Conservation (phyloP, 2,888 invertebrate species). For the Imbricaverruca yamaguchii region DNA sequence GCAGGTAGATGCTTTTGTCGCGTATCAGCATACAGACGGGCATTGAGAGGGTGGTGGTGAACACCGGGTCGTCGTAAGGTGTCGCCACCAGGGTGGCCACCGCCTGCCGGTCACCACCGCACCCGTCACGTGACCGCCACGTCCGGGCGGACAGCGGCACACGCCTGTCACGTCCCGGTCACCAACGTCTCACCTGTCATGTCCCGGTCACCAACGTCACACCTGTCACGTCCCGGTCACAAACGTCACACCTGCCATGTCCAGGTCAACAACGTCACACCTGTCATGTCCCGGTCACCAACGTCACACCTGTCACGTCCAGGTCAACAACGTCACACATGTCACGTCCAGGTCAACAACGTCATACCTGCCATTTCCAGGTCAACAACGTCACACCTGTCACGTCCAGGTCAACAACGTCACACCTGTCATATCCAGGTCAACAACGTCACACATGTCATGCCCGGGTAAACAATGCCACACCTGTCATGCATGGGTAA, state of each 20-base stretch:
- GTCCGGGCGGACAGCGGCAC: not conserved
- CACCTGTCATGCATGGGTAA: too few relatives aligned
- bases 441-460: not conserved
- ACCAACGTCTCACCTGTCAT: not conserved
- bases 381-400: too few relatives aligned
- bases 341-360: too few relatives aligned
- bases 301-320: too few relatives aligned
- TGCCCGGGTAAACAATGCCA: not conserved
- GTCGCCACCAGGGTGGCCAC: not conserved
- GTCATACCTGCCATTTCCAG: too few relatives aligned
- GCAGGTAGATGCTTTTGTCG: constrained; percentile 1
- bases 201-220: not conserved
- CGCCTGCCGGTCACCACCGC: not conserved
- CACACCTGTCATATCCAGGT: too few relatives aligned
- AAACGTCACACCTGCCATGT: not conserved
- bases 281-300: too few relatives aligned
- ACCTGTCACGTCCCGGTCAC: not conserved
- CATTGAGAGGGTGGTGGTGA: constrained; percentile 13
- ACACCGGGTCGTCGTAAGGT: not conserved
- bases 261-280: too few relatives aligned
- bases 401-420: too few relatives aligned
- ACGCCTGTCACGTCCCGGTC: not conserved
- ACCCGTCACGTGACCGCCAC: not conserved
- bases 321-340: too few relatives aligned
- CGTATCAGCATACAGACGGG: not conserved